Evolutionary conservation across 2,888 invertebrate genomes (phyloP).

Genomic region (Cataglyphis rosenhaueri): DNA sequence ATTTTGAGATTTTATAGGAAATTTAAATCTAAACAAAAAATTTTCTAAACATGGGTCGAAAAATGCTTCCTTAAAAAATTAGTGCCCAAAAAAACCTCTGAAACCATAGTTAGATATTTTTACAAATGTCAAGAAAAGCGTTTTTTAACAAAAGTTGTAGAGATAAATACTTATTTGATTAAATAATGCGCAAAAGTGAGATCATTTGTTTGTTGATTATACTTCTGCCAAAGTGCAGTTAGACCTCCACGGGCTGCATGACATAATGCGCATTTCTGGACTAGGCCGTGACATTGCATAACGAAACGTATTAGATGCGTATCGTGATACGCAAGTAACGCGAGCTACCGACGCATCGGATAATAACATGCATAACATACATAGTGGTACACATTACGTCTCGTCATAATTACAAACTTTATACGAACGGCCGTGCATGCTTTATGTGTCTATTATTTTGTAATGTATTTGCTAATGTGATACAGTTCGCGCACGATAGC

Average conservation of each 20-base stretch:
- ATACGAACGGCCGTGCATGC: conserved; percentile 1
- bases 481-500: not conserved
- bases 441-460: conserved; percentile 33
- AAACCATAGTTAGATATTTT: too few relatives aligned
- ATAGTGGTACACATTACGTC: conserved; percentile 9
- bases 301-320: conserved; percentile 39
- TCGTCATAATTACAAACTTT: conserved; percentile 30
- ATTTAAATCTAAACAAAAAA: too few relatives aligned
- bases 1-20: too few relatives aligned
- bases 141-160: too few relatives aligned
- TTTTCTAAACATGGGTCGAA: too few relatives aligned
- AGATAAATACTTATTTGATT: not conserved
- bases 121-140: too few relatives aligned
- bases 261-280: conserved; percentile 50
- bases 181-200: conserved; percentile 4
- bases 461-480: conserved; percentile 4
- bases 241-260: conserved; percentile 12
- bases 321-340: conserved; percentile 20
- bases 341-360: not conserved
- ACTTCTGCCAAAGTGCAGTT: conserved; percentile 37
- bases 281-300: conserved; percentile 50
- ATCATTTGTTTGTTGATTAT: conserved; percentile 8
- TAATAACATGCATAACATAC: conserved; percentile 23
- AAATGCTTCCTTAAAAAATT: too few relatives aligned
- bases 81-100: too few relatives aligned